Percentiles rank a stretch among this genome's conserved stretches.
Conservation (phyloP, 2,113 vertebrate genomes). For the Pogonocichla stellata region DNA sequence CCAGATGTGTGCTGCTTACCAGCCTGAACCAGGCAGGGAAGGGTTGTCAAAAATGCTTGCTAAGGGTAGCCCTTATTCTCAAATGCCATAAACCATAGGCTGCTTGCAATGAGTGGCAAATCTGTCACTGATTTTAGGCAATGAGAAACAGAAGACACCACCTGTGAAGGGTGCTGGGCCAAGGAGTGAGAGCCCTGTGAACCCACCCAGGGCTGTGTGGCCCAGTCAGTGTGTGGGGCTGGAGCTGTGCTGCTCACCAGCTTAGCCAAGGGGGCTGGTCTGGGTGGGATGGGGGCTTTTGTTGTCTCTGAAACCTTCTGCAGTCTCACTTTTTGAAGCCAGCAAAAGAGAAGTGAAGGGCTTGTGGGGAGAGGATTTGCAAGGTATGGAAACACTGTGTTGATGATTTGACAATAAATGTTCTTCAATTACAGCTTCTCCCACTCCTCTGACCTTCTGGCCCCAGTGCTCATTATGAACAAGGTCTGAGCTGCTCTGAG, state of each 20-base stretch:
- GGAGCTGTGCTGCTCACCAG: neutral
- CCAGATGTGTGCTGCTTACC: neutral
- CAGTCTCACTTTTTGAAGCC: neutral
- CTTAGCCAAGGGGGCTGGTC: rapidly evolving
- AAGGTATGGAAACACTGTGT: neutral
- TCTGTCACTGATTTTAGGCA: neutral
- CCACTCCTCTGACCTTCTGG: neutral
- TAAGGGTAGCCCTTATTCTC: neutral
- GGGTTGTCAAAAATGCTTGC: neutral
- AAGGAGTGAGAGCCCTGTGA: rapidly evolving
- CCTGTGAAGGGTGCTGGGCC: neutral
- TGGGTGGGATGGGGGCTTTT: neutral
- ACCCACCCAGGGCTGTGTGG: neutral
- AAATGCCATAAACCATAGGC: neutral
- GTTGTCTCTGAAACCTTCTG: neutral
- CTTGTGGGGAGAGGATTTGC: neutral
- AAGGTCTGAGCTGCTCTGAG: neutral
- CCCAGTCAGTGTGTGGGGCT: rapidly evolving
- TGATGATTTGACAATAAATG: constrained; percentile 1
- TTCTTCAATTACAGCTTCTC: constrained; percentile 3
- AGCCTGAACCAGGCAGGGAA: neutral
- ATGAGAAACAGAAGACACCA: neutral
- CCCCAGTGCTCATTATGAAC: neutral
- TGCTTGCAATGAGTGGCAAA: neutral
- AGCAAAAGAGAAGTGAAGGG: neutral